Conservation (phyloP, 2,888 invertebrate species). For the Yponomeuta sedellus region DNA sequence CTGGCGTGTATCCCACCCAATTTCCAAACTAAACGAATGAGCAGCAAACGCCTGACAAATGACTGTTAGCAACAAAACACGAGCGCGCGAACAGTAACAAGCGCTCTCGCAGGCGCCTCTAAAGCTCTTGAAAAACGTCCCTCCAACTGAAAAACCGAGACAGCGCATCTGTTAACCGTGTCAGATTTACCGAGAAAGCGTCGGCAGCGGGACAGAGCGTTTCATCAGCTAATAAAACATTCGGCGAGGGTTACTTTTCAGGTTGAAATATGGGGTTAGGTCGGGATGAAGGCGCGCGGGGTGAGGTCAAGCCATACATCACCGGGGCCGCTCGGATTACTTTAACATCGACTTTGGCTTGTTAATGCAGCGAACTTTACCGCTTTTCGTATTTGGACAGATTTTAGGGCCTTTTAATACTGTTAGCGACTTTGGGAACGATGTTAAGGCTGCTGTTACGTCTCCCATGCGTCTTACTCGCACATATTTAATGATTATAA, state of each 20-base stretch:
- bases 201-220: slow-evolving; percentile 42
- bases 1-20: not conserved
- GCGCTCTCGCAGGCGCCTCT: slow-evolving; percentile 10
- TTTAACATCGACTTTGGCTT: slow-evolving; percentile 32
- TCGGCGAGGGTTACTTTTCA: slow-evolving; percentile 47
- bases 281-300: slow-evolving; percentile 33
- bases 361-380: slow-evolving; percentile 31
- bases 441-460: not conserved
- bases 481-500: not conserved
- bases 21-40: not conserved
- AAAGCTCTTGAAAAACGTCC: slow-evolving; percentile 12
- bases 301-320: slow-evolving; percentile 45
- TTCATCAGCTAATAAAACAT: slow-evolving; percentile 67
- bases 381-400: slow-evolving; percentile 17
- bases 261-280: slow-evolving; percentile 55
- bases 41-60: slow-evolving; percentile 15
- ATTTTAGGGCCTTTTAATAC: slow-evolving; percentile 14
- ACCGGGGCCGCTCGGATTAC: slow-evolving; percentile 25
- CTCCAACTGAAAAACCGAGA: slow-evolving; percentile 12
- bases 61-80: slow-evolving; percentile 14
- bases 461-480: not conserved
- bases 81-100: slow-evolving; percentile 4
- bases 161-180: slow-evolving; percentile 19
- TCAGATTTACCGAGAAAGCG: slow-evolving; percentile 37
- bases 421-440: not conserved